Percentiles rank a stretch among this genome's conserved stretches.
Conservation (phyloP, 2,888 invertebrate genomes). For the Hypsopygia costalis region DNA sequence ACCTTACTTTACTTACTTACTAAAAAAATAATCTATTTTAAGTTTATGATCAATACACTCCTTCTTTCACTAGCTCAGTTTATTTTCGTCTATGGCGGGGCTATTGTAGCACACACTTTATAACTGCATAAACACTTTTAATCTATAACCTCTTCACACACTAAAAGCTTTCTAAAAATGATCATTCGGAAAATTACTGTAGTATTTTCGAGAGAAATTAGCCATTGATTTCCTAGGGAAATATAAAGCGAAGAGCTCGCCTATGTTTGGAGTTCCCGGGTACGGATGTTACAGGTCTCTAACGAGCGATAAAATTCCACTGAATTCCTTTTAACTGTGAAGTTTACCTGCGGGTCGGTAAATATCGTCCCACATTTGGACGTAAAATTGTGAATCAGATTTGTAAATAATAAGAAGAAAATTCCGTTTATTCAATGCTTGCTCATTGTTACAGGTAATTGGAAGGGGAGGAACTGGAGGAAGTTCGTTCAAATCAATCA, state of each 20-base stretch:
- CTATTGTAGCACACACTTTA: too few species aligned
- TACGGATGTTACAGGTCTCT: slow-evolving; percentile 61
- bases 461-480: too few species aligned
- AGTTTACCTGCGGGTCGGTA: slow-evolving; percentile 75
- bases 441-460: slow-evolving; percentile 34
- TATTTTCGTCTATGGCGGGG: too few species aligned
- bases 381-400: slow-evolving; percentile 64
- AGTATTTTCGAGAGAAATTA: slow-evolving; percentile 24
- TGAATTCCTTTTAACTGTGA: slow-evolving; percentile 70
- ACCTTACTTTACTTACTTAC: too few species aligned
- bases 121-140: too few species aligned
- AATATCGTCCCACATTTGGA: slow-evolving; percentile 71
- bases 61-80: too few species aligned
- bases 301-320: slow-evolving; percentile 73
- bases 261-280: slow-evolving; percentile 22
- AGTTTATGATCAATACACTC: too few species aligned
- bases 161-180: neutral
- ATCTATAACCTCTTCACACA: too few species aligned
- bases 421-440: slow-evolving; percentile 37
- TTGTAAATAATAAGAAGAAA: slow-evolving; percentile 54
- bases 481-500: slow-evolving; percentile 25
- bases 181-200: neutral
- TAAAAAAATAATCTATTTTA: too few species aligned
- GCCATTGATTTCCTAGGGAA: slow-evolving; percentile 38
- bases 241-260: slow-evolving; percentile 28